These are phyloP conservation scores for Sminthopsis crassicaudata DNA, from an alignment of 2,113 vertebrate genomes.

Conservation along the genomic window DNA sequence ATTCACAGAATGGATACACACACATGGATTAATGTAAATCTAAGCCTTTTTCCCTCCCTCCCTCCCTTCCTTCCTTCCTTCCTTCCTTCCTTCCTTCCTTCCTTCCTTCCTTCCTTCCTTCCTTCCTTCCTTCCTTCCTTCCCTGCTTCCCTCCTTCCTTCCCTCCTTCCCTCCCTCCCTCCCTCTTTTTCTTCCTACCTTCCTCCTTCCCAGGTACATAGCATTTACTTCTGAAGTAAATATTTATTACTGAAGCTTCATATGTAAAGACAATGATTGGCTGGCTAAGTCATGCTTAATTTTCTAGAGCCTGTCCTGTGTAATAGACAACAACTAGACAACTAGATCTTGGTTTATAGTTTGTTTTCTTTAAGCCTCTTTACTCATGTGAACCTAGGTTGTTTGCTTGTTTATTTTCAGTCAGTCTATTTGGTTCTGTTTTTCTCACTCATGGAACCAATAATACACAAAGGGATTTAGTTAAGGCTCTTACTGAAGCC, in stretches of 20 bases:
- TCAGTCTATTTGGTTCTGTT: neutral
- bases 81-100: neutral
- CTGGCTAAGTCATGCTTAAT: neutral
- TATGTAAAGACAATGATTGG: neutral
- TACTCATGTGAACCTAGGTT: neutral
- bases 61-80: slow-evolving; percentile 26
- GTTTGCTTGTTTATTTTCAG: neutral
- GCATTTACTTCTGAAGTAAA: neutral
- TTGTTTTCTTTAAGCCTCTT: neutral
- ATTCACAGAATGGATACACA: neutral
- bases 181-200: neutral
- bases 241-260: neutral
- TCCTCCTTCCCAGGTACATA: no score
- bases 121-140: neutral
- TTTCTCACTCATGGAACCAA: neutral
- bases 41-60: neutral
- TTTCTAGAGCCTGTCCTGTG: neutral
- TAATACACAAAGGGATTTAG: neutral
- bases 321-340: neutral
- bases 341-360: neutral
- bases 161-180: rapidly evolving
- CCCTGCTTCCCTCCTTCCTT: neutral
- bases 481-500: neutral
- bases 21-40: neutral
- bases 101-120: neutral